A percentile compares a stretch with the other conserved stretches of the same genome.
phyloP scores from a whole-genome alignment of 2,888 invertebrate species.

The Harmothoe impar region DNA sequence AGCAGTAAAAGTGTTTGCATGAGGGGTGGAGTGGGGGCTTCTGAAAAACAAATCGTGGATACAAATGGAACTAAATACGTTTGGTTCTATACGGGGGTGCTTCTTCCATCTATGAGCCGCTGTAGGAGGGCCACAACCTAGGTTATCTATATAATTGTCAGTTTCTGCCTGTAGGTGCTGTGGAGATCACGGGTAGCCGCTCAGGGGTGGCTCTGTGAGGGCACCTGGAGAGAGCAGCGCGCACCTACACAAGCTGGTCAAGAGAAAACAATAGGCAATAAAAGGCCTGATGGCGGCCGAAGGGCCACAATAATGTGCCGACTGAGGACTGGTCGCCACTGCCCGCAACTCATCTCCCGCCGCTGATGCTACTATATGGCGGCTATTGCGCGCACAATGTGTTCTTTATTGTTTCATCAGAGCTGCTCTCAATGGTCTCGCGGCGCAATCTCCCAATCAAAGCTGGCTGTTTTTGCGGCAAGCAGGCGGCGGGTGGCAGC shows the following conservation, averaged over 20 bases:
- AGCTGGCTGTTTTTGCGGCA: conserved; percentile 11
- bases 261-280: conserved; percentile 54
- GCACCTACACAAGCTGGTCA: neutral
- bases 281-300: conserved; percentile 5
- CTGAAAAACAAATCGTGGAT: too few species aligned
- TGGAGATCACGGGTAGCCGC: conserved; percentile 40
- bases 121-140: neutral
- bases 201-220: neutral
- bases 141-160: conserved; percentile 31
- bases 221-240: neutral
- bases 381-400: conserved; percentile 35
- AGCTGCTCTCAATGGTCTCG: neutral
- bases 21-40: too few species aligned
- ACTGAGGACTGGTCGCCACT: neutral
- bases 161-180: conserved; percentile 28
- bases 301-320: conserved; percentile 45
- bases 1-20: too few species aligned
- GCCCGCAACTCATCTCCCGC: neutral
- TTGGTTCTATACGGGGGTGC: too few species aligned
- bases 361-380: neutral
- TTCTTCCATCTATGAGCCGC: neutral
- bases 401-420: conserved; percentile 53
- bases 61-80: too few species aligned
- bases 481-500: neutral
- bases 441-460: conserved; percentile 50